A percentile compares a stretch with the other conserved stretches of the same genome.
phyloP scores from a whole-genome alignment of 2,888 invertebrate species.

The Dryadula phaetusa region DNA sequence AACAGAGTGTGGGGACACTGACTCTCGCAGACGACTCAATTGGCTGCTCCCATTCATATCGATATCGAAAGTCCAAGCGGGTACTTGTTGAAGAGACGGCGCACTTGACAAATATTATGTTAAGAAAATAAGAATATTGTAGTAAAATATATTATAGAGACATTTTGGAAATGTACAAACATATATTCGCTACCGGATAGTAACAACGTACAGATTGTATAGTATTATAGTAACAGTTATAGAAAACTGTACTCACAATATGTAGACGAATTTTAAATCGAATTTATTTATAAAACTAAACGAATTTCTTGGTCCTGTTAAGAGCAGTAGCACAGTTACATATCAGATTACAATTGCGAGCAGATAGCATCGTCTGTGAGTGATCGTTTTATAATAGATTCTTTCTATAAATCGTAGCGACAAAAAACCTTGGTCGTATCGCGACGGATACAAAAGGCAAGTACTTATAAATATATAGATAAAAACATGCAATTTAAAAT shows the following conservation, averaged over 20 bases:
- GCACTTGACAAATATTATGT: background rate
- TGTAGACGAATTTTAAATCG: background rate
- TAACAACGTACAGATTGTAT: no score
- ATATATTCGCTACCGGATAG: no score
- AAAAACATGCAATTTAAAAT: conserved; percentile 20
- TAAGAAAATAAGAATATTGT: no score
- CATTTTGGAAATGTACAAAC: no score
- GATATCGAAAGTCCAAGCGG: conserved; percentile 12
- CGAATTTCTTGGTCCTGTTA: conserved; percentile 2
- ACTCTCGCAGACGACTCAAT: conserved; percentile 27
- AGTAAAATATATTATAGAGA: background rate
- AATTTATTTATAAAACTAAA: background rate
- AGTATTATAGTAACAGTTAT: background rate
- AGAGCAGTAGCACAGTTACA: conserved; percentile 14
- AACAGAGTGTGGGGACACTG: conserved; percentile 33
- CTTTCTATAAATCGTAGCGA: background rate
- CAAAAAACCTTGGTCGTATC: conserved; percentile 4
- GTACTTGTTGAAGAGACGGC: background rate
- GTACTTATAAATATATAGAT: background rate
- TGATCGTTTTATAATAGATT: conserved; percentile 12
- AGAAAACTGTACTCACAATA: background rate
- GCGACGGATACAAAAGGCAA: background rate
- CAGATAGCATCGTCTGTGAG: conserved; percentile 15
- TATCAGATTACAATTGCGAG: conserved; percentile 10
- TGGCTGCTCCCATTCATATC: conserved; percentile 6